Evolutionary conservation across 2,888 invertebrate species (phyloP).

Genomic region (Ceraclea dissimilis): DNA sequence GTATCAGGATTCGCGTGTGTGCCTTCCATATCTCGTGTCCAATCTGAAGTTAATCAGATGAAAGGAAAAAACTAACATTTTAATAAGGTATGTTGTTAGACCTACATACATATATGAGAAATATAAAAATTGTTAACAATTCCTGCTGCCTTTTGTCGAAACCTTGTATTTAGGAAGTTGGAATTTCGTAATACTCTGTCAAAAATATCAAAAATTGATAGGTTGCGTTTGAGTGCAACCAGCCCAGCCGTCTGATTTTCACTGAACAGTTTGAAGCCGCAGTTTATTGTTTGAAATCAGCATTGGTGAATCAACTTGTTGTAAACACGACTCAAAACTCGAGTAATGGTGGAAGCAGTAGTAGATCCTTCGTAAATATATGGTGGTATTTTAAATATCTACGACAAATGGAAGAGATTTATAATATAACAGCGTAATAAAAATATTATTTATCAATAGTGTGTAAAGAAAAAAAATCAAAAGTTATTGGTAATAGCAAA

Average conservation of each 20-base stretch:
- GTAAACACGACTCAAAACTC: too few relatives aligned
- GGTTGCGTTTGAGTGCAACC: too few relatives aligned
- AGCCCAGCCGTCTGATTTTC: too few relatives aligned
- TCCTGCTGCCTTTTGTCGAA: too few relatives aligned
- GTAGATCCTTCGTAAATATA: too few relatives aligned
- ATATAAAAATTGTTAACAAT: too few relatives aligned
- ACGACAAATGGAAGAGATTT: not conserved
- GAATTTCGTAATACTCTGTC: not conserved
- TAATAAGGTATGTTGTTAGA: too few relatives aligned
- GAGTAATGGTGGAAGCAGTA: too few relatives aligned
- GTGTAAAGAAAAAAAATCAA: not conserved
- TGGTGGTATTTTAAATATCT: not conserved
- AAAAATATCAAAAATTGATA: not conserved
- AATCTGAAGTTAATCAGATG: not conserved
- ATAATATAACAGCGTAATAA: not conserved
- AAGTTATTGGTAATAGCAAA: slow-evolving; percentile 5
- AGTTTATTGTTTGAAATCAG: not conserved
- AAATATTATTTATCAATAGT: not conserved
- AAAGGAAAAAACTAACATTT: not conserved
- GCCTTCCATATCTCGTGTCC: not conserved
- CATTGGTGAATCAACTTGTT: too few relatives aligned
- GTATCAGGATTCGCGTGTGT: not conserved
- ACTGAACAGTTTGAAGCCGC: not conserved
- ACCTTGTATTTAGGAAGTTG: too few relatives aligned
- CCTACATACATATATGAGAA: too few relatives aligned